Percentiles rank a stretch among this genome's conserved stretches.
These are phyloP conservation scores for Aethes cnicana DNA, from an alignment of 2,888 invertebrate genomes.

Conservation along the genomic window DNA sequence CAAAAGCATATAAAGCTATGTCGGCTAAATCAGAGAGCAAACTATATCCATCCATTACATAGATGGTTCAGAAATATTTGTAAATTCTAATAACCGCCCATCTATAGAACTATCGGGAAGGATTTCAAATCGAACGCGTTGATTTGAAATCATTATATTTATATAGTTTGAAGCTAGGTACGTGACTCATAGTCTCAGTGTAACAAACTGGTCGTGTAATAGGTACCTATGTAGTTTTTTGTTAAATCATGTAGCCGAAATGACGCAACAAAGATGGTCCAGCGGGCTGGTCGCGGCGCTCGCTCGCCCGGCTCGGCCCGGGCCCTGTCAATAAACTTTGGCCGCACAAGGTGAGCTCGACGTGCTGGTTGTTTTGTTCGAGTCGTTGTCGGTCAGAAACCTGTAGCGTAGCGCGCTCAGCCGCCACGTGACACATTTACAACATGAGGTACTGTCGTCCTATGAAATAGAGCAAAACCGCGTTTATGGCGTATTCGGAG, in stretches of 20 bases:
- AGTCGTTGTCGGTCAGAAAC: slow-evolving; percentile 44
- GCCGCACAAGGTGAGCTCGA: slow-evolving; percentile 67
- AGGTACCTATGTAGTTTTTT: slow-evolving; percentile 58
- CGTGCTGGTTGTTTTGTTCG: slow-evolving; percentile 56
- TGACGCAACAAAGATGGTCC: slow-evolving; percentile 68
- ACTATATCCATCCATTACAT: too few relatives aligned
- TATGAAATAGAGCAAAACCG: slow-evolving; percentile 10
- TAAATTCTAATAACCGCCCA: too few relatives aligned
- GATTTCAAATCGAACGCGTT: too few relatives aligned
- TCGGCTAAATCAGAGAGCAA: too few relatives aligned
- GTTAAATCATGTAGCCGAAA: slow-evolving; percentile 48
- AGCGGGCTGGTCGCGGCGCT: slow-evolving; percentile 49
- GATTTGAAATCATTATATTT: slow-evolving; percentile 4
- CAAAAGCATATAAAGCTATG: too few relatives aligned
- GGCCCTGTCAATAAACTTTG: slow-evolving; percentile 80
- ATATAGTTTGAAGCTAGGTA: slow-evolving; percentile 8
- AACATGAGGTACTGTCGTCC: neutral
- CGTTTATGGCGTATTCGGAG: slow-evolving; percentile 43
- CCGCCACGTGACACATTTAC: slow-evolving; percentile 32
- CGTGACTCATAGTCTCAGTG: slow-evolving; percentile 48
- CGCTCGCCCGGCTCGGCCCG: slow-evolving; percentile 52
- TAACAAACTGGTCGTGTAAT: slow-evolving; percentile 49
- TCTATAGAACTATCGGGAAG: too few relatives aligned
- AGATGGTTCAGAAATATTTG: too few relatives aligned
- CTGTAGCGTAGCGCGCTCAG: slow-evolving; percentile 34